These are phyloP conservation scores for Cheilosia grossa DNA, from an alignment of 2,888 invertebrate species.

Conservation along the genomic window DNA sequence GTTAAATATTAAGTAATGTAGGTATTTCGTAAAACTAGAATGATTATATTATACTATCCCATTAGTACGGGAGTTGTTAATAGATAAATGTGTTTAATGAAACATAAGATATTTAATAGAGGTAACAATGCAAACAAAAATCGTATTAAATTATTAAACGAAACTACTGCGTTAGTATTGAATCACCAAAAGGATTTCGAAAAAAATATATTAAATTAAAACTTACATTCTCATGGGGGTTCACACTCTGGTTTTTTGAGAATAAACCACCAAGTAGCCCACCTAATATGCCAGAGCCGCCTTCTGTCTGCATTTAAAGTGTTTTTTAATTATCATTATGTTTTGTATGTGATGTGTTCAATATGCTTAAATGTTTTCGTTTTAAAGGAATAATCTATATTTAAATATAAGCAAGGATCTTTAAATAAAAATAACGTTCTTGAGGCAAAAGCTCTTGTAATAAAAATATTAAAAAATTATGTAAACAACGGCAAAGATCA, in stretches of 20 bases:
- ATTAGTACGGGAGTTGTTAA: neutral
- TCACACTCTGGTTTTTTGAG: conserved; percentile 82
- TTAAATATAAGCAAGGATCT: neutral
- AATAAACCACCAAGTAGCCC: conserved; percentile 83
- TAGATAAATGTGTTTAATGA: neutral
- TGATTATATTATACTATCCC: neutral
- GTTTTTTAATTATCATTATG: conserved; percentile 24
- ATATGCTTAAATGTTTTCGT: conserved; percentile 8
- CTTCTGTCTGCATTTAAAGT: conserved; percentile 81
- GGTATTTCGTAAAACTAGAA: neutral
- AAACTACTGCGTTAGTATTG: conserved; percentile 1
- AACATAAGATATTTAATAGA: neutral
- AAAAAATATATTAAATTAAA: conserved; percentile 8
- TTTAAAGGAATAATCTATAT: neutral
- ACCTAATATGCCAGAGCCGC: conserved; percentile 82
- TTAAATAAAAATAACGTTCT: too few relatives aligned
- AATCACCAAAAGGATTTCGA: conserved; percentile 8
- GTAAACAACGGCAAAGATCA: too few relatives aligned
- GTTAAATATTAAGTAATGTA: neutral
- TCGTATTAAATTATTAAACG: conserved; percentile 1
- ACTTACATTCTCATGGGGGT: conserved; percentile 82
- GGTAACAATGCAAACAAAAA: conserved; percentile 10
- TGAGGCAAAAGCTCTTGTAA: too few relatives aligned
- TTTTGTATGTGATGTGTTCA: conserved; percentile 18
- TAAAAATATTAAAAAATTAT: too few relatives aligned